These are phyloP conservation scores for Tylochromis polylepis DNA, from an alignment of 2,113 vertebrate species.

Conservation along the genomic window DNA sequence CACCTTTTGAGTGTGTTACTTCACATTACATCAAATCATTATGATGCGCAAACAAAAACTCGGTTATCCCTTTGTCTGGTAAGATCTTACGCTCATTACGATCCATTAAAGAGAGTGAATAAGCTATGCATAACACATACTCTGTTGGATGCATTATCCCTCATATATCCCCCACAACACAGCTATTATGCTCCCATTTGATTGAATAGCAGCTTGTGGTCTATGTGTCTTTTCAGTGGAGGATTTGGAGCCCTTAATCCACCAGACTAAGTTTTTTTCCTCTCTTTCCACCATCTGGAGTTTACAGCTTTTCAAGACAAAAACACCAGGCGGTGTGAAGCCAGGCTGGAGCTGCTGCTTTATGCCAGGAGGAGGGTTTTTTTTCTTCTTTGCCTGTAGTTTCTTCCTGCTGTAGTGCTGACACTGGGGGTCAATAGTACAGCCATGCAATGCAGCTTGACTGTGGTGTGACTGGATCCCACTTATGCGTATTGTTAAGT, in stretches of 20 bases:
- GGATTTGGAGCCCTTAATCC: constrained; percentile 76
- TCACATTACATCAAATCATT: constrained; percentile 51
- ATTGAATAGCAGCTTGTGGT: constrained; percentile 63
- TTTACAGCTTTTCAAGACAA: constrained; percentile 72
- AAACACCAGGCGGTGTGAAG: constrained; percentile 68
- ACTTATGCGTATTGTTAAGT: constrained; percentile 18
- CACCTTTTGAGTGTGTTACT: constrained; percentile 6
- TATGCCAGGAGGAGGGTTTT: constrained; percentile 35
- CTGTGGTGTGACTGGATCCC: constrained; percentile 13
- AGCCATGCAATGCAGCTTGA: constrained; percentile 21
- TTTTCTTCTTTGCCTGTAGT: background rate
- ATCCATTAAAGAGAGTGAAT: constrained; percentile 58
- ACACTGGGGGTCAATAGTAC: constrained; percentile 43
- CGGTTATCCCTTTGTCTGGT: constrained; percentile 36
- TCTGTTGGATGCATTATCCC: constrained; percentile 59
- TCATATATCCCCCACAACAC: constrained; percentile 45
- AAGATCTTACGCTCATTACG: constrained; percentile 61
- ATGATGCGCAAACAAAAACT: constrained; percentile 58
- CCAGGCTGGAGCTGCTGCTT: constrained; percentile 48
- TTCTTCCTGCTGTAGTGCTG: constrained; percentile 31
- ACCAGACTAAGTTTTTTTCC: constrained; percentile 67
- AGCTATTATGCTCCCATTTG: constrained; percentile 64
- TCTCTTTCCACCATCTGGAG: constrained; percentile 74
- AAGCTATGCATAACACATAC: constrained; percentile 65
- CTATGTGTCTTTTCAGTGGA: constrained; percentile 67